A percentile compares a stretch with the other conserved stretches of the same genome.
Evolutionary conservation across 2,888 invertebrate genomes (phyloP).

Genomic region (Lydus trimaculatus): DNA sequence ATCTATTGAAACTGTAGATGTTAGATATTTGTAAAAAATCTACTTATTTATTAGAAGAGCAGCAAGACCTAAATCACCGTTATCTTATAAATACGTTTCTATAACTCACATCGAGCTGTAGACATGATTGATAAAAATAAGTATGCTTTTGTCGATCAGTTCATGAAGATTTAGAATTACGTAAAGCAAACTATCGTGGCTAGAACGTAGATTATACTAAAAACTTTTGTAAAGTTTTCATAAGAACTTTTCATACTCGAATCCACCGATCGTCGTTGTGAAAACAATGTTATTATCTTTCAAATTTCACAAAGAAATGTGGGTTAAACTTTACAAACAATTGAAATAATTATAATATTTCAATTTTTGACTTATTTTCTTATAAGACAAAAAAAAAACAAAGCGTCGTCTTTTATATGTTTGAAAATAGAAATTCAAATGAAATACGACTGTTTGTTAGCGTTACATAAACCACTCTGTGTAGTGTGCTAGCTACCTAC

Average conservation of each 20-base stretch:
- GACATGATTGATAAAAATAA: not conserved
- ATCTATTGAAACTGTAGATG: slow-evolving; percentile 28
- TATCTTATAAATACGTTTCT: not conserved
- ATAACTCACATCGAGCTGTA: not conserved
- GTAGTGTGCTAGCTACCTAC: not conserved
- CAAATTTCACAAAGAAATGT: not conserved
- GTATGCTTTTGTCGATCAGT: not conserved
- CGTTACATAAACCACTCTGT: not conserved
- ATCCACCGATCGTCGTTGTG: not conserved
- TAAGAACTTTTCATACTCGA: not conserved
- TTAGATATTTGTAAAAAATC: not conserved
- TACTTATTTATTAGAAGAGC: too few species aligned
- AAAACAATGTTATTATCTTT: not conserved
- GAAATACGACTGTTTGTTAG: not conserved
- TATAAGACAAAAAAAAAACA: not conserved
- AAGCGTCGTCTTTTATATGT: not conserved
- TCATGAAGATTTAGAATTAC: not conserved
- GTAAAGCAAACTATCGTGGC: not conserved
- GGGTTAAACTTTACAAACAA: not conserved
- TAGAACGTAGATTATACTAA: not conserved
- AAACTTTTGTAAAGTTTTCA: not conserved
- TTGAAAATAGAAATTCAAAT: not conserved
- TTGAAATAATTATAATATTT: not conserved
- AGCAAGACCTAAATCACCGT: not conserved
- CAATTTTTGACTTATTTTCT: not conserved